Percentiles rank a stretch among this genome's conserved stretches.
Evolutionary conservation across 2,797 vertebrate species (phyloP).

Genomic region (Austrolebias charrua): DNA sequence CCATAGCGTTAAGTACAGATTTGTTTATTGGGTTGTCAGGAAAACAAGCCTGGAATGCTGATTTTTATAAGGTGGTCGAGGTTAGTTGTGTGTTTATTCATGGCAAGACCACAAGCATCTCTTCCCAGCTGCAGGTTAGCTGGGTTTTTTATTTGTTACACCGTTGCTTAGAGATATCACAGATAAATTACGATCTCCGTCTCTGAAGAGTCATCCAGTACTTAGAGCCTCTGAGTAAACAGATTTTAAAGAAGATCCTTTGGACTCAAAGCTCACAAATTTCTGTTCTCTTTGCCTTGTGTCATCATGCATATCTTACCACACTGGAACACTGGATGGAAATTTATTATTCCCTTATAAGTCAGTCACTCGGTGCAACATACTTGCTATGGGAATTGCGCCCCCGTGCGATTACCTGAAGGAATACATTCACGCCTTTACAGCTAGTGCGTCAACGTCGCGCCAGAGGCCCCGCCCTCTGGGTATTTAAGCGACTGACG

Average conservation of each 20-base stretch:
- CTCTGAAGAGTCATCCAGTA: neutral
- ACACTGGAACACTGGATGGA: neutral
- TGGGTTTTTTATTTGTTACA: constrained; percentile 23
- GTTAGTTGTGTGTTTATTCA: constrained; percentile 24
- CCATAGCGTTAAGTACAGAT: constrained; percentile 28
- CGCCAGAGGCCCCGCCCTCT: too few species aligned
- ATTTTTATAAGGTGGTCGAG: constrained; percentile 29
- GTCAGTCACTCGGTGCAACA: too few species aligned
- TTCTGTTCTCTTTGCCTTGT: neutral
- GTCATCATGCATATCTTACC: neutral
- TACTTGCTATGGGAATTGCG: too few species aligned
- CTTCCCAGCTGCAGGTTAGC: constrained; percentile 31
- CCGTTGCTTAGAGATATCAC: constrained; percentile 23
- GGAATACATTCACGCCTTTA: too few species aligned
- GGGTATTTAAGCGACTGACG: too few species aligned
- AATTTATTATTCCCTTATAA: too few species aligned
- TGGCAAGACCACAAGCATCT: constrained; percentile 21
- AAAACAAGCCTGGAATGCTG: constrained; percentile 41
- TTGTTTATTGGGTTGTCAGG: constrained; percentile 46
- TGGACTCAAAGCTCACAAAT: neutral
- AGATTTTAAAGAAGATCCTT: constrained; percentile 14
- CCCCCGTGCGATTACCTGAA: too few species aligned
- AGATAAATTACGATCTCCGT: constrained; percentile 6
- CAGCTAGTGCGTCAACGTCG: too few species aligned
- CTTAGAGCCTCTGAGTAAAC: constrained; percentile 10